These are phyloP conservation scores for Pinctada fucata DNA, from an alignment of 2,888 invertebrate species.

Conservation along the genomic window DNA sequence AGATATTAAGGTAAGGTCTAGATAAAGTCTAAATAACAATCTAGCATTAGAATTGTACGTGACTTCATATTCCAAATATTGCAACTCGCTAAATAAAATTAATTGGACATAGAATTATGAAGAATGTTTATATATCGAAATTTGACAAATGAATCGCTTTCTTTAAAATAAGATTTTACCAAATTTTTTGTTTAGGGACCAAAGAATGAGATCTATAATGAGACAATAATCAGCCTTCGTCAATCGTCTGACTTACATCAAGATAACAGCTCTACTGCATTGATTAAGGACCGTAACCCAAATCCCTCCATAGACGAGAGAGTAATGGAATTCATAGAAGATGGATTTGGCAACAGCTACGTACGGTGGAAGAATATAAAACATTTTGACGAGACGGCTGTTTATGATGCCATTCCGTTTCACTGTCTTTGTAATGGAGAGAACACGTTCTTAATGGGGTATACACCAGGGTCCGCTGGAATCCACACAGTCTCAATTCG, in stretches of 20 bases:
- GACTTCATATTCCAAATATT: no score
- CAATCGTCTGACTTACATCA: slow-evolving; percentile 35
- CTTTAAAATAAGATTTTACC: no score
- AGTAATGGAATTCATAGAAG: slow-evolving; percentile 53
- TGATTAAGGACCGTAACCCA: slow-evolving; percentile 1
- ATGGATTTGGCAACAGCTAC: slow-evolving; percentile 62
- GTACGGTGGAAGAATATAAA: slow-evolving; percentile 56
- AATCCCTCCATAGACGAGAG: slow-evolving; percentile 17
- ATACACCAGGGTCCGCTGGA: slow-evolving; percentile 66
- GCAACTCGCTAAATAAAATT: no score
- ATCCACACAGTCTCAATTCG: slow-evolving; percentile 62
- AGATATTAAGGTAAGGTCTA: slow-evolving; percentile 56
- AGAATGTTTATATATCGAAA: no score
- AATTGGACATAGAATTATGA: no score
- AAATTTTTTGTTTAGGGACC: slow-evolving; percentile 54
- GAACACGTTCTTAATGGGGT: slow-evolving; percentile 66
- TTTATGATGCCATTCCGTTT: slow-evolving; percentile 56
- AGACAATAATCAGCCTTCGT: slow-evolving; percentile 59
- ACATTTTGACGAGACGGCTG: slow-evolving; percentile 20
- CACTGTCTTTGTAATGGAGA: slow-evolving; percentile 66
- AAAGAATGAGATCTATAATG: slow-evolving; percentile 62
- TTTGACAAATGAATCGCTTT: no score
- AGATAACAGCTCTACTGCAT: slow-evolving; percentile 53
- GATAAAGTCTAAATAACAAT: no score
- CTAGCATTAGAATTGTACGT: no score